A percentile compares a stretch with the other conserved stretches of the same genome.
phyloP scores from a whole-genome alignment of 2,888 invertebrate genomes.

The Rotaria magnacalcarata region DNA sequence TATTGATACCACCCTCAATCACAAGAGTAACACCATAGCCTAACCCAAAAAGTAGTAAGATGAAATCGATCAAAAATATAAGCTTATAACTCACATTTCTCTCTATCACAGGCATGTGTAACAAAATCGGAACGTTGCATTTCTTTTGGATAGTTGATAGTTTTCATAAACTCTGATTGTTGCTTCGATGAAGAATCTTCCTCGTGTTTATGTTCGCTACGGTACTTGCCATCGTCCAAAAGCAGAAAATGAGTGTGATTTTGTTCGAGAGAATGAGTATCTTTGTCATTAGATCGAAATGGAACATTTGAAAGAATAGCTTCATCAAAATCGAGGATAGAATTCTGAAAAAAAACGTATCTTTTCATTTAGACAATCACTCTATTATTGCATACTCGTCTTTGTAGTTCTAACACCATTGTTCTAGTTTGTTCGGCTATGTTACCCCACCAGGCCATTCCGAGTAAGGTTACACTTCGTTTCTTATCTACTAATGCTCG shows the following conservation, averaged over 20 bases:
- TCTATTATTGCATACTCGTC: no score
- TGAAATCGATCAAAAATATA: no score
- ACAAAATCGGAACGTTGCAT: neutral
- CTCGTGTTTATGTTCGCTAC: no score
- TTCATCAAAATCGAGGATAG: no score
- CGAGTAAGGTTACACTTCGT: neutral
- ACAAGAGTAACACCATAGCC: neutral
- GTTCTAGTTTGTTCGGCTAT: neutral
- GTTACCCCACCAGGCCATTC: neutral
- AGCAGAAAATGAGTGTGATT: neutral
- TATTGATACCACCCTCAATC: neutral
- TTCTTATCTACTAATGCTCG: neutral
- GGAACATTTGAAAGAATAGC: neutral
- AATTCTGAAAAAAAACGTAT: no score
- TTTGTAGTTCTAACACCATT: neutral
- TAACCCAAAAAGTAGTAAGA: neutral
- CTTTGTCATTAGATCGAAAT: neutral
- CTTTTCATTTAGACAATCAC: no score
- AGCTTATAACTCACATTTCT: neutral
- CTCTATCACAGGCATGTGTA: neutral
- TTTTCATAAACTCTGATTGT: neutral
- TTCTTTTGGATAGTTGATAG: neutral
- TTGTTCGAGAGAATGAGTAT: neutral
- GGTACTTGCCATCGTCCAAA: neutral
- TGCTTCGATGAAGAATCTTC: neutral